phyloP scores from a whole-genome alignment of 2,113 vertebrate species.

The Stomatorhinus ivindoensis region DNA sequence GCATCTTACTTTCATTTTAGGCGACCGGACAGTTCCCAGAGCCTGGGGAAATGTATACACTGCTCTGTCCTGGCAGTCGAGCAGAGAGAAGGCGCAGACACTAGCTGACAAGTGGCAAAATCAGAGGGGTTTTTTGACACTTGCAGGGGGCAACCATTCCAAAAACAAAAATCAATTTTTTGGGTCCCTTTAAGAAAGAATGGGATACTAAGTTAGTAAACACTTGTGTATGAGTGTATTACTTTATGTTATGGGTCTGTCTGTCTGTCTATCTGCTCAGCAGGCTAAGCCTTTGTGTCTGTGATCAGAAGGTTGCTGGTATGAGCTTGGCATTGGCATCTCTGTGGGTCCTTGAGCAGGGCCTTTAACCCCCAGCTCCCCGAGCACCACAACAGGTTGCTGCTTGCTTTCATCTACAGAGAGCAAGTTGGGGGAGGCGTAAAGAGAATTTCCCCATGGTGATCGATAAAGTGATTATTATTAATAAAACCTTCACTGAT shows the following conservation, averaged over 20 bases:
- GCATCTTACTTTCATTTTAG: background rate
- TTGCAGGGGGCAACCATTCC: background rate
- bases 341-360: no score
- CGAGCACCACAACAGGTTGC: no score
- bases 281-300: no score
- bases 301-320: no score
- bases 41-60: background rate
- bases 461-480: background rate
- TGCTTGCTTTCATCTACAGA: no score
- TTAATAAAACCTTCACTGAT: background rate
- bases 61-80: background rate
- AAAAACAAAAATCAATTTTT: background rate
- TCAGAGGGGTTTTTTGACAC: background rate
- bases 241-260: no score
- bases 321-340: no score
- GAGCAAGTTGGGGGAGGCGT: no score
- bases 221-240: background rate
- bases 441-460: no score
- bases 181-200: background rate
- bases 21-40: background rate
- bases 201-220: background rate
- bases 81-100: background rate
- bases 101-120: background rate
- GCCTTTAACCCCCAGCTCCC: no score
- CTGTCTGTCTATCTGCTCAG: no score